Base-by-base conservation (phyloP, 2,888 invertebrate genomes). In the Agrenia bidenticulata region DNA sequence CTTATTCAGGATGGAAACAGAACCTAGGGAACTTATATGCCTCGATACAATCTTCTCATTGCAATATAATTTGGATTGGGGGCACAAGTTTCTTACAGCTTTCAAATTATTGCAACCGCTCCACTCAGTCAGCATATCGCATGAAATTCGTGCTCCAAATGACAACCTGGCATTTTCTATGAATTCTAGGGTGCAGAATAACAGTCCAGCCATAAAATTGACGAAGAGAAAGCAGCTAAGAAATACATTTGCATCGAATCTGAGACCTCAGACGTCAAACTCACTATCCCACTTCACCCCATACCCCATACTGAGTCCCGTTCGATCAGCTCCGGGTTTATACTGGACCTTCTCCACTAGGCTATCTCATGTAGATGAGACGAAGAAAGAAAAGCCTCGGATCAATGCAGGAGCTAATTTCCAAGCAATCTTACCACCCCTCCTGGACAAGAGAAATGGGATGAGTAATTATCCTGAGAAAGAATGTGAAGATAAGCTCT, bases 251-350 rank as follows among this genome's bases (percentile, higher is more conserved):
- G 73, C 73, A 53, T 73, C 73, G 17, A 73, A 73, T 62, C 56
- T 73, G 32, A 54, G 73, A 23, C 69, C 66, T 2, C 70, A 66
- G 45, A 56, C 60, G 4, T 45, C 41, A 26, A 49, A 19, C 37
- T 54, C 63, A 32, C 83, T 84, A 26, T 83, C 86, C 13, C 85
- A 86, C 67, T 98, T 91, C 80, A 97, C 96, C 0, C 96, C 98
- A 15, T 90, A 93, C 27, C 98, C 98, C 0, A 91, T 98, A 78
- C 82, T 98, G 61, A 92, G 94, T 78, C 98, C 98, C 0, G 89
- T 92, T 66, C 85, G 98, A 70, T 87, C 88, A 72, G 94, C 94
- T 0, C 85, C 90, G 0, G 97, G 97, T 0, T 83, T 97, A 2
- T 94, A 89, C 78, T 85, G 86, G 79, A 80, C 79, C 42, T 78